Base-by-base conservation (phyloP, 2,888 invertebrate species). In the Melangyna quadrimaculata region DNA sequence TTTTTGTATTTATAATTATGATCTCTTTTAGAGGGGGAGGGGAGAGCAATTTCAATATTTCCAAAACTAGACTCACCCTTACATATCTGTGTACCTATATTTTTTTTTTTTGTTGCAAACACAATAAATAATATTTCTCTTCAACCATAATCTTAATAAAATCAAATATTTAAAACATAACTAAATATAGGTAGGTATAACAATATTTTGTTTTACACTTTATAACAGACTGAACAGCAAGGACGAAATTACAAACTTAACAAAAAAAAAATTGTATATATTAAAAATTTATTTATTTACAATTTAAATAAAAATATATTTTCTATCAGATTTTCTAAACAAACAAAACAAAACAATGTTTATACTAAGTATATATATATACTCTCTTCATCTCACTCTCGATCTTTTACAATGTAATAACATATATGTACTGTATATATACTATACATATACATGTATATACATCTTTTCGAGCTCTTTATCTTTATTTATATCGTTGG, bases 241-340 rank as follows among this genome's bases (percentile, higher is more conserved):
- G 81, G 80, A 86, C 78, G 73, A 86, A 81, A 75, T 73, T 70
- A 86, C 86, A 86, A 86, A 86, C 86, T 81, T 86, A 86, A 86
- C 86, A 86, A 81, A 86, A 84, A 86, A 84, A 65, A 65, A 19
- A n/a, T 45, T 67, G 22, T 67, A 51, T 35, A 63, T 69, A 22
- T 72, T 73, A 51, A 51, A n/a, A 51, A 59, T 81, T 77, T 80
- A 57, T 71, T 63, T 24, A 61, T 59, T 59, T 72, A 48, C 45
- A 40, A 59, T 55, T 14, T 29, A 53, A 53, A 53, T 32, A 72
- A 78, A 75, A 37, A 40, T 71, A 40, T 71, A 83, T 79, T 75
- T 32, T 55, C 80, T 84, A 84, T 70, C 63, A 74, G 77, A 78
- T 86, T 86, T 78, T 70, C 86, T 81, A 80, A 24, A 22, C 6